Conservation (phyloP, 2,113 vertebrate species). For the Cyanoliseus patagonus region DNA sequence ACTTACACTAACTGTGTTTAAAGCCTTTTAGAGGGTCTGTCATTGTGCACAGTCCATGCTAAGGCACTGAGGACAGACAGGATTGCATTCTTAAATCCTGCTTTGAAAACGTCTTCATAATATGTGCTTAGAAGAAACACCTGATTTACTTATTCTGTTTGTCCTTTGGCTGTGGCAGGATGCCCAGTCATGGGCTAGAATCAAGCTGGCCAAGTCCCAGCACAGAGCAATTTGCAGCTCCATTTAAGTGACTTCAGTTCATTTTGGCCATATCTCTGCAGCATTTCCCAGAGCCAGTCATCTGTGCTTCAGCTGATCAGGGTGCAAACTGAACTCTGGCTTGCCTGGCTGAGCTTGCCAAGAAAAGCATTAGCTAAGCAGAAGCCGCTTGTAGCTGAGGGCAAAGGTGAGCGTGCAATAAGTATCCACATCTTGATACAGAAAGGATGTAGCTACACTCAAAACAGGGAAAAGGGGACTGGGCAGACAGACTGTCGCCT, state of each 20-base stretch:
- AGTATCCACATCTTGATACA: background rate
- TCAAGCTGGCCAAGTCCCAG: background rate
- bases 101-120: background rate
- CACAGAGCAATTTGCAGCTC: slow-evolving; percentile 35
- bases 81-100: slow-evolving; percentile 6
- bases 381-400: slow-evolving; percentile 29
- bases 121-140: background rate
- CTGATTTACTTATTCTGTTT: slow-evolving; percentile 47
- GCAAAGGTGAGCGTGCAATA: slow-evolving; percentile 26
- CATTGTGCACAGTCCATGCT: background rate
- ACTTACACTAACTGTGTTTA: background rate
- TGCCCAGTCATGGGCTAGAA: background rate
- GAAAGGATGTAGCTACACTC: slow-evolving; percentile 35
- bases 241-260: background rate
- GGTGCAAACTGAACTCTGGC: slow-evolving; percentile 48
- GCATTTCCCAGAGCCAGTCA: slow-evolving; percentile 24
- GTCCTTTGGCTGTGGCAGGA: slow-evolving; percentile 25
- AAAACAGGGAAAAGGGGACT: background rate
- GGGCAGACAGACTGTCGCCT: background rate
- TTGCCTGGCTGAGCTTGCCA: slow-evolving; percentile 24
- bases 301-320: background rate
- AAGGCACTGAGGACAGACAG: background rate
- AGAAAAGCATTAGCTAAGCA: slow-evolving; percentile 59
- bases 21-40: background rate
- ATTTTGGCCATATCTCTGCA: background rate